Evolutionary conservation across 23 tunicate genomes (phyloP), one percentile per base, ranked within the genome.

Genomic region (Ascidia mentula): DNA sequence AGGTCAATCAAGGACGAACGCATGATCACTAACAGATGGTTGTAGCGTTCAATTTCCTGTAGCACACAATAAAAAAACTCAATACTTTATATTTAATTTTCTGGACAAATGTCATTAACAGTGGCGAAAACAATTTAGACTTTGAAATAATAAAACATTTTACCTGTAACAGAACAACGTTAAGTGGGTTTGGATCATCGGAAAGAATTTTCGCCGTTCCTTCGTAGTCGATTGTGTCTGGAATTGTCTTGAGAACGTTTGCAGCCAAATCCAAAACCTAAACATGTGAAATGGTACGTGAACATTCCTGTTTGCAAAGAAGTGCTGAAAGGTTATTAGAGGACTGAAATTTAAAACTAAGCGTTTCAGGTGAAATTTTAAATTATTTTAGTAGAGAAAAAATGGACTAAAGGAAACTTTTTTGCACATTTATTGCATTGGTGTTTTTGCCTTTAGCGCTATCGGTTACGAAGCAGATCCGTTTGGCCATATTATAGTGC

Each of bases 181-280:
- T 96, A 4, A 96, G 79, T 8, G 99, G 99, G 34, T 85, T 94
- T 12, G 99, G 99, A 73, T 96, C 99, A 69, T 96, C 94, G 12
- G 90, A 84, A 0, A 96, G 73, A 32, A 96, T 96, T 42, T 87
- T 87, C 13, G 88, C 94, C 36, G 99, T 96, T 87, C 97, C 94
- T 75, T 96, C 99, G 45, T 96, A 96, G 60, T 96, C 99, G 18
- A 96, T 91, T 32, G 73, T 77, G 46, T 96, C 99, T 0, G 99
- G 99, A 36, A 96, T 78, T 9, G 96, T 88, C 37, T 77, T 87
- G 53, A 91, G 77, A n/a, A 96, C 99, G 61, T 96, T 96, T n/a
- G 97, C 94, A 13, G 99, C 99, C 70, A 96, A 69, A 32, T 96
- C 99, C 83, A 96, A 75, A 1, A 93, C 98, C 98, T 93, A 31